These are phyloP conservation scores for Deladenus siricidicola DNA, from an alignment of 2,888 invertebrate genomes.

Conservation along the genomic window DNA sequence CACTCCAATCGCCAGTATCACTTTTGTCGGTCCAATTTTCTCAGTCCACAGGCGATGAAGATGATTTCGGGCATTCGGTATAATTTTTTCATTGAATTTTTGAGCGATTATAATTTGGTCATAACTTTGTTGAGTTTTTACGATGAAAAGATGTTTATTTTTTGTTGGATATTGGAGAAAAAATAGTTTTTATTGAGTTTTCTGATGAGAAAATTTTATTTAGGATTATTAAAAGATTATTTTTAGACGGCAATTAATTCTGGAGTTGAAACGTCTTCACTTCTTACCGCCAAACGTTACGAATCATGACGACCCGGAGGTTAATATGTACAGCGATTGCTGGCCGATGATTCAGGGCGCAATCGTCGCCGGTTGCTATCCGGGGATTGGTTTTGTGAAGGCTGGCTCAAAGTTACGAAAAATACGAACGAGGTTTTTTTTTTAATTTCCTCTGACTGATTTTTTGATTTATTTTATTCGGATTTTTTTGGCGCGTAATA, in stretches of 20 bases:
- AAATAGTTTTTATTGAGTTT: background rate
- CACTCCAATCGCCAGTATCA: background rate
- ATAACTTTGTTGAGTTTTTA: background rate
- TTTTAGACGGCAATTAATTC: constrained; percentile 35
- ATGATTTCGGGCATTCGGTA: constrained; percentile 74
- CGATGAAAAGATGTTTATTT: constrained; percentile 21
- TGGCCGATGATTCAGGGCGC: constrained; percentile 87
- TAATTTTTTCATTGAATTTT: background rate
- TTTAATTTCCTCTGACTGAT: background rate
- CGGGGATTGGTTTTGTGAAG: constrained; percentile 67
- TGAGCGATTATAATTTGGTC: background rate
- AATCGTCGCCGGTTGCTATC: constrained; percentile 78
- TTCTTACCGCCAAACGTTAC: constrained; percentile 25
- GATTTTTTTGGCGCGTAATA: background rate
- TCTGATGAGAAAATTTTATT: background rate
- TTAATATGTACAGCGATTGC: constrained; percentile 74
- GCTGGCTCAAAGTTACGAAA: constrained; percentile 54
- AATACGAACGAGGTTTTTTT: constrained; percentile 38
- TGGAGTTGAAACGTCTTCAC: constrained; percentile 41
- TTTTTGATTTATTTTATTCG: background rate
- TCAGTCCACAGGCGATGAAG: constrained; percentile 77
- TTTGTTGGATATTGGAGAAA: background rate
- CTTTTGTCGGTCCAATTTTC: constrained; percentile 70
- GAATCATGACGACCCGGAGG: constrained; percentile 57
- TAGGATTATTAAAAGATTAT: background rate